Percentiles rank a stretch among this genome's conserved stretches.
These are phyloP conservation scores for Rhinophrynus dorsalis DNA, from an alignment of 2,797 vertebrate species.

Conservation along the genomic window DNA sequence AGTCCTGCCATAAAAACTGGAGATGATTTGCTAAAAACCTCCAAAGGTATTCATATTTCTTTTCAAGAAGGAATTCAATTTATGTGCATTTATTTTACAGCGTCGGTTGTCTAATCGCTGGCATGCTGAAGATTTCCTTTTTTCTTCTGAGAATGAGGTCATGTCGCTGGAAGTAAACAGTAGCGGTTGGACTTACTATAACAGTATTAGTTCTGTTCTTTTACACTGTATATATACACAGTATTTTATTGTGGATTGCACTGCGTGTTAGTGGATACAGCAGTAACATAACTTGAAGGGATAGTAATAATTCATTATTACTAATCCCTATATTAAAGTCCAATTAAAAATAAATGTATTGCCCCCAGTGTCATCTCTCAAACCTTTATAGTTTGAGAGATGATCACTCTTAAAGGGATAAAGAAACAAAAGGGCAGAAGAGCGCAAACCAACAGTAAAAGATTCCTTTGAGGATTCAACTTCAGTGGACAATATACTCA, in stretches of 20 bases:
- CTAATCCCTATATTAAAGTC: no score
- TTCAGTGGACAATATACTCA: no score
- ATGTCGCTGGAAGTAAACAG: slow-evolving; percentile 74
- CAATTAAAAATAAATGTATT: no score
- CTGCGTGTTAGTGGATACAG: slow-evolving; percentile 74
- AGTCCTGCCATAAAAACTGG: slow-evolving; percentile 90
- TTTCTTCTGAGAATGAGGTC: slow-evolving; percentile 78
- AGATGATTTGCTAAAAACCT: slow-evolving; percentile 95
- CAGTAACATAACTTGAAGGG: no score
- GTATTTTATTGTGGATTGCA: slow-evolving; percentile 66
- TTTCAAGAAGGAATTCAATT: slow-evolving; percentile 97
- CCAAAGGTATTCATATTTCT: slow-evolving; percentile 94
- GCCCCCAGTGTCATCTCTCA: no score
- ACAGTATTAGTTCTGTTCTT: slow-evolving; percentile 65
- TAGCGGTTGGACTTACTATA: slow-evolving; percentile 67
- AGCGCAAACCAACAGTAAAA: no score
- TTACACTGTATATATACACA: slow-evolving; percentile 28
- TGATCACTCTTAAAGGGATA: no score
- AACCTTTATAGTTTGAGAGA: no score
- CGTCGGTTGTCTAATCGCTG: slow-evolving; percentile 97
- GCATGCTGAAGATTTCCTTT: slow-evolving; percentile 86
- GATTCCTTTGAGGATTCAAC: no score
- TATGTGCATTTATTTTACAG: slow-evolving; percentile 98
- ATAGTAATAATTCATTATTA: no score
- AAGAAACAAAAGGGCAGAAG: no score